phyloP scores from a whole-genome alignment of 37 sponge, comb jelly and placozoan genomes.

The Oopsacas minuta region DNA sequence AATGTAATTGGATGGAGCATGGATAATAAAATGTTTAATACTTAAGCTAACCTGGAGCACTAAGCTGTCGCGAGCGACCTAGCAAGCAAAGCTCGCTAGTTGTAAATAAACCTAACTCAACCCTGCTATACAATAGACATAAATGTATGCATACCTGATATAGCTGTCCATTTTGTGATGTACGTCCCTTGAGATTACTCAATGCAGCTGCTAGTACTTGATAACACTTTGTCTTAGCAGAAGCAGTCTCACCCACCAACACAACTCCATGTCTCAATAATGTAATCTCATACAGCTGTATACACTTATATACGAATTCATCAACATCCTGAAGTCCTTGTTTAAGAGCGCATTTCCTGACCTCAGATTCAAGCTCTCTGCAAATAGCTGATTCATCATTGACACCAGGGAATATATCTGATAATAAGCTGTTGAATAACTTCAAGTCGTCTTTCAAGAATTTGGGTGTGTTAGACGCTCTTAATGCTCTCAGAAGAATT shows the following conservation, averaged over 20 bases:
- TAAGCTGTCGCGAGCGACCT: no score
- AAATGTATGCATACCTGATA: conserved; percentile 20
- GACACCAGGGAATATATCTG: conserved; percentile 92
- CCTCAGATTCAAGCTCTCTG: conserved; percentile 61
- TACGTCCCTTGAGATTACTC: conserved; percentile 60
- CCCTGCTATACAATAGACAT: no score
- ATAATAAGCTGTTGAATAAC: conserved; percentile 88
- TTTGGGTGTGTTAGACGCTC: conserved; percentile 21
- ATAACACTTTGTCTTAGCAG: conserved; percentile 82
- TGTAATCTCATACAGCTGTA: conserved; percentile 96
- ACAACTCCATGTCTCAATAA: conserved; percentile 96
- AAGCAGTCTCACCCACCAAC: conserved; percentile 96
- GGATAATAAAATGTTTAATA: no score
- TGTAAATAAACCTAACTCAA: no score
- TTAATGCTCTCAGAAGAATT: conserved; percentile 15
- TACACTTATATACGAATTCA: conserved; percentile 88
- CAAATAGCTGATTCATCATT: conserved; percentile 78
- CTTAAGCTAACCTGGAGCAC: no score
- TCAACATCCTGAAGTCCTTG: conserved; percentile 75
- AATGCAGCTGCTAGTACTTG: conserved; percentile 49
- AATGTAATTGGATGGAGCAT: no score
- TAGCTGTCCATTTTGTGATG: conserved; percentile 53
- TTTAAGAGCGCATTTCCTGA: conserved; percentile 27
- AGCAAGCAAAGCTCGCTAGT: no score
- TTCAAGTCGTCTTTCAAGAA: conserved; percentile 30